Conservation (phyloP, 2,797 vertebrate species). For the Hylomyscus alleni region DNA sequence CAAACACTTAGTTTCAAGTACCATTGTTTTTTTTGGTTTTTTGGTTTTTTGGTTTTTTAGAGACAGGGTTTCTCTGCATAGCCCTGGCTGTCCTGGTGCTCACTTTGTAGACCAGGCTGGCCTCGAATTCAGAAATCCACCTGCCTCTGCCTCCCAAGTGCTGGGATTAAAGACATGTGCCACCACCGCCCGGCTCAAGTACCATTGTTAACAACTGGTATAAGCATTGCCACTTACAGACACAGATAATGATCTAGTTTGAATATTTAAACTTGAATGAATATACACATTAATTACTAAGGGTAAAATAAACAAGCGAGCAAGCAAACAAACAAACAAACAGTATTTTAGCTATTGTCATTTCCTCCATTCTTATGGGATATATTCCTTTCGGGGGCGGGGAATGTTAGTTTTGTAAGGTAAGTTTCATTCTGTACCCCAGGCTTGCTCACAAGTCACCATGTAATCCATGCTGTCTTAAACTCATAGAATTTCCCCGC, state of each 20-base stretch:
- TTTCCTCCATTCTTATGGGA: neutral
- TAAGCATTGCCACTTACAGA: neutral
- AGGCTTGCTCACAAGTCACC: neutral
- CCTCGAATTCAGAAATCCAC: no score
- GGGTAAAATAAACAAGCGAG: neutral
- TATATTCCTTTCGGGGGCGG: neutral
- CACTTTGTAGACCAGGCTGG: no score
- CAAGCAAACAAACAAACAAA: neutral
- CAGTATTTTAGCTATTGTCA: neutral
- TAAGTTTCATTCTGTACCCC: neutral
- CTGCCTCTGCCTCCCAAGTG: no score
- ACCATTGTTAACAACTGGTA: neutral
- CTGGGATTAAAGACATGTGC: no score
- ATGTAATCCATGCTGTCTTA: no score
- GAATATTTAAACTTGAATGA: neutral
- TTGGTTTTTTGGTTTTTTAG: no score
- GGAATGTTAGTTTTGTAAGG: neutral
- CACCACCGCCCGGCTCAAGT: no score
- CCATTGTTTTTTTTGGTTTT: no score
- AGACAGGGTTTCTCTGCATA: no score
- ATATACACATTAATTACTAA: slow-evolving; percentile 39
- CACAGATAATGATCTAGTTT: neutral
- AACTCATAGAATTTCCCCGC: no score
- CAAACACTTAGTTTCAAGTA: neutral
- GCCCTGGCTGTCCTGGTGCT: no score